Evolutionary conservation across 2,113 vertebrate genomes (phyloP).

Genomic region (Channa maculata): DNA sequence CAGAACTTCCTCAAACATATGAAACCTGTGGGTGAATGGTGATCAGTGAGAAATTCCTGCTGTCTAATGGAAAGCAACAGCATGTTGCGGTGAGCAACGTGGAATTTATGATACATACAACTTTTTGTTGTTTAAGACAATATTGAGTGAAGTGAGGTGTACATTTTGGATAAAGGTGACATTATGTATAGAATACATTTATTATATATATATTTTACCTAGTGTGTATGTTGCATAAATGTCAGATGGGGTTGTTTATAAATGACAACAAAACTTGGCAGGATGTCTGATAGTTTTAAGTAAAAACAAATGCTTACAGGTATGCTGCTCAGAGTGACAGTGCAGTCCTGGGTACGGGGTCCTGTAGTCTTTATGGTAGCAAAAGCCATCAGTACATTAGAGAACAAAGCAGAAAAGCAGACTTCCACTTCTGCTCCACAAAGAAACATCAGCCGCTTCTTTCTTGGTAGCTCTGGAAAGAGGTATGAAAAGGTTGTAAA

Average conservation of each 20-base stretch:
- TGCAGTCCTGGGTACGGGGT: conserved; percentile 64
- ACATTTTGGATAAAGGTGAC: no score
- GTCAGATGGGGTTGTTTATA: no score
- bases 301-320: conserved; percentile 79
- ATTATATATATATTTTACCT: background rate
- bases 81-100: background rate
- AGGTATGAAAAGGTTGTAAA: conserved; percentile 2
- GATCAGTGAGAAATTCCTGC: conserved; percentile 38
- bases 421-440: conserved; percentile 83
- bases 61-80: conserved; percentile 54
- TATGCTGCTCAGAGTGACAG: conserved; percentile 75
- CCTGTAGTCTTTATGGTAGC: conserved; percentile 78
- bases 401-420: conserved; percentile 85
- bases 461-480: conserved; percentile 77
- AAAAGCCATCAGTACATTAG: conserved; percentile 85
- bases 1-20: conserved; percentile 55
- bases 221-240: background rate
- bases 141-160: background rate
- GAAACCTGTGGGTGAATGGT: conserved; percentile 37
- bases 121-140: background rate
- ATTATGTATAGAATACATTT: no score
- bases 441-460: conserved; percentile 75
- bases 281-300: conserved; percentile 7
- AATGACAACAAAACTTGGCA: conserved; percentile 1
- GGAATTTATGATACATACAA: conserved; percentile 37